Conservation (phyloP, 2,797 vertebrate genomes). For the Sebastes iracundus region DNA sequence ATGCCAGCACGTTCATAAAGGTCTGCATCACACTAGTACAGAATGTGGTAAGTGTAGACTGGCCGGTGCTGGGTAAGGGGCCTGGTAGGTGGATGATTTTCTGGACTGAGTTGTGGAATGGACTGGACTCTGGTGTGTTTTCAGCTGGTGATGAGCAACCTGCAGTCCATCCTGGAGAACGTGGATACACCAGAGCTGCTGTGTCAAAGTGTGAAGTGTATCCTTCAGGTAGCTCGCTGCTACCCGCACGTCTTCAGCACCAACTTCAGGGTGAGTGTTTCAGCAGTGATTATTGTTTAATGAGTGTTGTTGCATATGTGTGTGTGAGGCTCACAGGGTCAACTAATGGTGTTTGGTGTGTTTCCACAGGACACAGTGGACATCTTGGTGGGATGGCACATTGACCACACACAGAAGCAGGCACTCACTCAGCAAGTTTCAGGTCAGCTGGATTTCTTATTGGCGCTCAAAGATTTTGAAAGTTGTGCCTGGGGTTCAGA, state of each 20-base stretch:
- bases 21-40: not conserved
- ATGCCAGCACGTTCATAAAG: not conserved
- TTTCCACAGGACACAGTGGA: constrained; percentile 94
- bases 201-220: constrained; percentile 97
- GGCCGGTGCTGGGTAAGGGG: not conserved
- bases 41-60: not conserved
- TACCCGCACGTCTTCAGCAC: constrained; percentile 99
- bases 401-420: constrained; percentile 97
- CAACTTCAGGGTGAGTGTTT: constrained; percentile 93
- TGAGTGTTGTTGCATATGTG: too few relatives aligned
- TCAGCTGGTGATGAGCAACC: constrained; percentile 97
- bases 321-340: not conserved
- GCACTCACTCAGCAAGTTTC: constrained; percentile 95
- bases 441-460: constrained; percentile 81
- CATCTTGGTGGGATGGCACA: constrained; percentile 99
- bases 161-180: constrained; percentile 98
- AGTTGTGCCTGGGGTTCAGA: not conserved
- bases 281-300: accelerated
- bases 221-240: constrained; percentile 95
- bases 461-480: not conserved
- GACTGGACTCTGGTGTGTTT: constrained; percentile 28
- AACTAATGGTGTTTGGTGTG: not conserved
- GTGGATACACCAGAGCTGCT: constrained; percentile 98
- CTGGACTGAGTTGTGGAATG: not conserved
- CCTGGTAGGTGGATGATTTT: not conserved